A percentile compares a stretch with the other conserved stretches of the same genome.
These are phyloP conservation scores for Xiphophorus birchmanni DNA, from an alignment of 2,797 vertebrate species.

Conservation along the genomic window DNA sequence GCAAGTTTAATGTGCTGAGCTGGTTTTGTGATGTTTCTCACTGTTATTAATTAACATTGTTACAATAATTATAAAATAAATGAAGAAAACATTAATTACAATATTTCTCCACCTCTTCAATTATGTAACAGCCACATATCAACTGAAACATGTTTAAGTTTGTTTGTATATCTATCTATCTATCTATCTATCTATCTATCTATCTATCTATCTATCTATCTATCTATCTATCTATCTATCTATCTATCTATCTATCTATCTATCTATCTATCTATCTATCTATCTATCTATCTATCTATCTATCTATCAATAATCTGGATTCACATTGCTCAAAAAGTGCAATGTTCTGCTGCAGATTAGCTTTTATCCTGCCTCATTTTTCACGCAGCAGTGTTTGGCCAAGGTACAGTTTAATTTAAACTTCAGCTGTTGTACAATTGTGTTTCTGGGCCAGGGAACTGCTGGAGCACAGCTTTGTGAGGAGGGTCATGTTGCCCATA, in stretches of 20 bases:
- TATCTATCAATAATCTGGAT: neutral
- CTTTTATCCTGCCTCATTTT: neutral
- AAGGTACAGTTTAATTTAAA: neutral
- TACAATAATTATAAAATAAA: neutral
- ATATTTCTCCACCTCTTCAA: neutral
- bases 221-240: too few species aligned
- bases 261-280: neutral
- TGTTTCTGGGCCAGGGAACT: constrained; percentile 31
- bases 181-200: too few species aligned
- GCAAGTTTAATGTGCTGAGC: neutral
- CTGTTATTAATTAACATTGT: neutral
- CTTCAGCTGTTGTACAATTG: constrained; percentile 18
- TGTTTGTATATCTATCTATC: too few species aligned
- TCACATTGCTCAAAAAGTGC: neutral
- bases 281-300: too few species aligned
- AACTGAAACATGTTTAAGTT: too few species aligned
- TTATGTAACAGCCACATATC: too few species aligned
- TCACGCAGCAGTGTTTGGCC: neutral
- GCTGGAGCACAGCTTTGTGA: constrained; percentile 11
- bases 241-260: too few species aligned
- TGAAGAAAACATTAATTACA: neutral
- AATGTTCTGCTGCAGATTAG: neutral
- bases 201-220: too few species aligned
- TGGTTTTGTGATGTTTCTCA: neutral
- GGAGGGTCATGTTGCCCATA: constrained; percentile 2